These are phyloP conservation scores for Ptychochromis oligacanthus DNA, from an alignment of 2,113 vertebrate species.

Conservation along the genomic window DNA sequence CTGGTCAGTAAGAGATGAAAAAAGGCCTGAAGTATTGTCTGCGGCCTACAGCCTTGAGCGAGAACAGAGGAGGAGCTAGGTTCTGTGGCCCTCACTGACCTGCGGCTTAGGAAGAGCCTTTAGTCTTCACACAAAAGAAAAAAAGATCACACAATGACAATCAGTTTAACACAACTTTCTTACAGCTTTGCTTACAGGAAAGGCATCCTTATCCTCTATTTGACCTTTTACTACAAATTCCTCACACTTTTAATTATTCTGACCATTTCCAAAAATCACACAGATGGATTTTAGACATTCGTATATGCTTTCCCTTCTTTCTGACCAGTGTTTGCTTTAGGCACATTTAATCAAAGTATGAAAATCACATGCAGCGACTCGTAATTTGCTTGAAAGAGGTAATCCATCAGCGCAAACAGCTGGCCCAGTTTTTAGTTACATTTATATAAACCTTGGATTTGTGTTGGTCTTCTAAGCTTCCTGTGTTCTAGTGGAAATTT, in stretches of 20 bases:
- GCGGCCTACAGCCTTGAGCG: neutral
- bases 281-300: neutral
- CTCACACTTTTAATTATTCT: neutral
- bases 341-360: constrained; percentile 4
- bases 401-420: neutral
- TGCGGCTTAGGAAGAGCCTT: neutral
- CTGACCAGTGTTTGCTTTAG: neutral
- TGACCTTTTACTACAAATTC: neutral
- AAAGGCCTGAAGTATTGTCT: constrained; percentile 36
- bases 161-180: neutral
- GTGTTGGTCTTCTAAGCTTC: neutral
- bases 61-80: constrained; percentile 26
- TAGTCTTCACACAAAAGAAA: constrained; percentile 1
- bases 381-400: neutral
- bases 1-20: constrained; percentile 21
- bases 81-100: constrained; percentile 40
- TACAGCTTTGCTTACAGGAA: neutral
- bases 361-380: neutral
- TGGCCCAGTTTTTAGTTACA: neutral
- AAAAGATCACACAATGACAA: neutral
- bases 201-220: neutral
- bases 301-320: neutral
- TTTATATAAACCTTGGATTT: neutral
- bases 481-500: neutral
- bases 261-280: neutral